A percentile compares a stretch with the other conserved stretches of the same genome.
Conservation (phyloP, 2,797 vertebrate genomes). For the Ataeniobius toweri region DNA sequence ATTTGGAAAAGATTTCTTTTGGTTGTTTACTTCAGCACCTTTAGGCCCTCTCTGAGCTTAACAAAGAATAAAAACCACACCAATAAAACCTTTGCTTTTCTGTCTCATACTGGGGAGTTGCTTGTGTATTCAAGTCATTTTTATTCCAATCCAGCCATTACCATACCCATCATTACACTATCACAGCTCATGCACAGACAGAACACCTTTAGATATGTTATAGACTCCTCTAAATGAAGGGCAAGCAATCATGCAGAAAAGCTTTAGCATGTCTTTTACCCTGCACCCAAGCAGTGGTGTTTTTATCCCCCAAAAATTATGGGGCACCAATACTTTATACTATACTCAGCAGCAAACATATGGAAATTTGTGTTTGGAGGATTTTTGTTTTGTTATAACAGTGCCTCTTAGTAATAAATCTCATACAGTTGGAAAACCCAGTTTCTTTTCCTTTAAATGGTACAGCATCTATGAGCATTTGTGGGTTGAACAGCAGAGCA, state of each 20-base stretch:
- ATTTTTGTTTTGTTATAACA: neutral
- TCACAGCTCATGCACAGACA: conserved; percentile 52
- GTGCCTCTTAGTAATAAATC: too few relatives aligned
- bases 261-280: conserved; percentile 17
- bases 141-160: conserved; percentile 54
- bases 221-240: conserved; percentile 22
- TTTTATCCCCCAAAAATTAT: neutral
- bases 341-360: neutral
- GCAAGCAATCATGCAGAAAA: conserved; percentile 14
- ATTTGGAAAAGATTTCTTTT: neutral
- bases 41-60: neutral
- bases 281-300: neutral
- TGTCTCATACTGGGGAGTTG: conserved; percentile 29
- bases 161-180: conserved; percentile 52
- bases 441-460: too few relatives aligned
- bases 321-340: neutral
- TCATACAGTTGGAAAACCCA: too few relatives aligned
- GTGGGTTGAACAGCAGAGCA: too few relatives aligned
- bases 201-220: conserved; percentile 46
- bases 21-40: neutral
- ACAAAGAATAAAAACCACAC: neutral
- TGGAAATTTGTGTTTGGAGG: neutral
- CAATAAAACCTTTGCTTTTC: conserved; percentile 25
- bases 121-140: conserved; percentile 60
- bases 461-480: too few relatives aligned